Percentiles rank a stretch among this genome's conserved stretches.
phyloP scores from a whole-genome alignment of 2,113 vertebrate species.

The Columbina picui region DNA sequence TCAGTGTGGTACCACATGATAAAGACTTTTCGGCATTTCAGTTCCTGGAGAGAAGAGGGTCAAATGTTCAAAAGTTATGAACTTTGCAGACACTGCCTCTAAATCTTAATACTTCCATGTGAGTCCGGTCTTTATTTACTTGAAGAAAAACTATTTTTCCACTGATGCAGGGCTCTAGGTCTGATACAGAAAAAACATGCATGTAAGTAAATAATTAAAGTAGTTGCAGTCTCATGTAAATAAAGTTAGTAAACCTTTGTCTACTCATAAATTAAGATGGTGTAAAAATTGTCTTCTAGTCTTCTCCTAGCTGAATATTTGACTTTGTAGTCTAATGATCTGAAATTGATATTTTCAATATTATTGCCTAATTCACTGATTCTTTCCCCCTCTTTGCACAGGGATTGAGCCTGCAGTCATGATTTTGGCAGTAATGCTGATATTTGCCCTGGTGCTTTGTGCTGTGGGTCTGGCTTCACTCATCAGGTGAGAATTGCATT shows the following conservation, averaged over 20 bases:
- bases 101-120: background rate
- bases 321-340: background rate
- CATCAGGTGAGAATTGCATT: conserved; percentile 79
- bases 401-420: conserved; percentile 80
- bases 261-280: background rate
- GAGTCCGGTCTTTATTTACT: background rate
- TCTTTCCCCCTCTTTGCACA: conserved; percentile 33
- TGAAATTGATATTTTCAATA: background rate
- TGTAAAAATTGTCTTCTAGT: background rate
- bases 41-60: background rate
- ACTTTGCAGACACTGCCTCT: background rate
- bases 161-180: background rate
- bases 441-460: conserved; percentile 74
- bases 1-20: background rate
- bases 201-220: background rate
- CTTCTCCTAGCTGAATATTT: background rate
- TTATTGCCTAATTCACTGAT: background rate
- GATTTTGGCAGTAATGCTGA: conserved; percentile 72
- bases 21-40: background rate
- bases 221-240: background rate
- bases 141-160: background rate
- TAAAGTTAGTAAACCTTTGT: background rate
- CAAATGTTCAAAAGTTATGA: conserved; percentile 4
- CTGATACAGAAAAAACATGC: background rate
- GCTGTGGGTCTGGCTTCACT: conserved; percentile 76